Evolutionary conservation across 2,888 invertebrate genomes (phyloP).

Genomic region (Stenolophus ochropezus): DNA sequence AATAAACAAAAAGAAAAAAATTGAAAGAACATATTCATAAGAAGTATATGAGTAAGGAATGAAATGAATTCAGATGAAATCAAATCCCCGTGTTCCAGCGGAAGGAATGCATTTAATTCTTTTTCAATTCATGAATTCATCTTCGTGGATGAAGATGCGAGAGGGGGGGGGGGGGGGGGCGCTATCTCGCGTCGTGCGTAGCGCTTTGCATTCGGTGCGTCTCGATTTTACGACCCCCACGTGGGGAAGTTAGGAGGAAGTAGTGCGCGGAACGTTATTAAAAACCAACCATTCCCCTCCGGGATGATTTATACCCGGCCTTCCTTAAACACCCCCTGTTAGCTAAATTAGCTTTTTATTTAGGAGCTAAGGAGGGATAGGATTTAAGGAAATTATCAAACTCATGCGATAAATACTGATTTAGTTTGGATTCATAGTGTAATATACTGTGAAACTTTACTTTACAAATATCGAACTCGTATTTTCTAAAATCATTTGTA

Average conservation of each 20-base stretch:
- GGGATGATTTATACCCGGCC: slow-evolving; percentile 7
- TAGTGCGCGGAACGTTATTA: slow-evolving; percentile 1
- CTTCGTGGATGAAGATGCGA: neutral
- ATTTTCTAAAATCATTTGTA: too few relatives aligned
- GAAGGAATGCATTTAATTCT: neutral
- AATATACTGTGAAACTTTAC: too few relatives aligned
- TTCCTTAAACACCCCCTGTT: neutral
- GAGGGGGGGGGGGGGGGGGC: neutral
- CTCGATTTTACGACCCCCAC: slow-evolving; percentile 26
- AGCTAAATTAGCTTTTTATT: slow-evolving; percentile 15
- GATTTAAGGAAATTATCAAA: neutral
- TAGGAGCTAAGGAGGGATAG: neutral
- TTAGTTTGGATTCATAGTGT: neutral
- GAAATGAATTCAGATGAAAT: neutral
- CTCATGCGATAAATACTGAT: too few relatives aligned
- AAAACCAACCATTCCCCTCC: slow-evolving; percentile 10
- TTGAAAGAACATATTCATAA: too few relatives aligned
- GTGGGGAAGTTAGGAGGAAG: slow-evolving; percentile 1
- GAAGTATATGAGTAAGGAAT: neutral
- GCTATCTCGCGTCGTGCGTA: neutral
- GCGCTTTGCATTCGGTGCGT: slow-evolving; percentile 27
- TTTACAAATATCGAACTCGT: too few relatives aligned
- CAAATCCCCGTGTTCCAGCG: neutral
- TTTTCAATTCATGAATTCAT: neutral
- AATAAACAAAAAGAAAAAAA: too few relatives aligned